These are phyloP conservation scores for Ephestia elutella DNA, from an alignment of 1,140 invertebrate genomes.

Conservation along the genomic window DNA sequence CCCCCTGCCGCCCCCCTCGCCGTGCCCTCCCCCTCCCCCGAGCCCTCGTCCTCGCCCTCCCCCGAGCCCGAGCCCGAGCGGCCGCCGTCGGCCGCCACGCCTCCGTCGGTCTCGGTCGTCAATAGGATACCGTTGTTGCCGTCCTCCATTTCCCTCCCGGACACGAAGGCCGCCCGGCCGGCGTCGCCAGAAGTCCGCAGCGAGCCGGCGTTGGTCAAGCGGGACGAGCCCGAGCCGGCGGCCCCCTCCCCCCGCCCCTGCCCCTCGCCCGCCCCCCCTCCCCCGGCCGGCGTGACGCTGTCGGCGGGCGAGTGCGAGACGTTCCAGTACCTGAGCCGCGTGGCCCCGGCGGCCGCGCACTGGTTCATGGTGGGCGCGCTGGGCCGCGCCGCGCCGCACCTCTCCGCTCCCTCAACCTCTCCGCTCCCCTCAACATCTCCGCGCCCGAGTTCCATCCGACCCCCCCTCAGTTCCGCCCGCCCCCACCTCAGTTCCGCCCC, in stretches of 20 bases:
- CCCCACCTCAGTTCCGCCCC: background rate
- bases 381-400: conserved; percentile 13
- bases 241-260: background rate
- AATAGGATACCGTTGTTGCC: background rate
- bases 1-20: background rate
- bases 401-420: too few species aligned
- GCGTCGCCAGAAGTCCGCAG: background rate
- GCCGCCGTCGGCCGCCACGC: background rate
- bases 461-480: background rate
- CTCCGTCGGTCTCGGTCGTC: background rate
- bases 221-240: background rate
- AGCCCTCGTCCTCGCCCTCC: background rate
- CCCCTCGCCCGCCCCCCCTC: background rate
- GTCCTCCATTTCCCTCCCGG: background rate
- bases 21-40: background rate
- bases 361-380: conserved; percentile 35
- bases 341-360: conserved; percentile 32
- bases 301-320: conserved; percentile 34
- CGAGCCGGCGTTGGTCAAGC: background rate
- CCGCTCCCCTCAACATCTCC: background rate
- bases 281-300: conserved; percentile 22
- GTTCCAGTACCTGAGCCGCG: conserved; percentile 29
- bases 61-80: background rate
- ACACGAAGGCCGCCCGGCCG: too few species aligned
- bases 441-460: conserved; percentile 14